These are phyloP conservation scores for Athalia cordata DNA, from an alignment of 2,888 invertebrate species.

Conservation along the genomic window DNA sequence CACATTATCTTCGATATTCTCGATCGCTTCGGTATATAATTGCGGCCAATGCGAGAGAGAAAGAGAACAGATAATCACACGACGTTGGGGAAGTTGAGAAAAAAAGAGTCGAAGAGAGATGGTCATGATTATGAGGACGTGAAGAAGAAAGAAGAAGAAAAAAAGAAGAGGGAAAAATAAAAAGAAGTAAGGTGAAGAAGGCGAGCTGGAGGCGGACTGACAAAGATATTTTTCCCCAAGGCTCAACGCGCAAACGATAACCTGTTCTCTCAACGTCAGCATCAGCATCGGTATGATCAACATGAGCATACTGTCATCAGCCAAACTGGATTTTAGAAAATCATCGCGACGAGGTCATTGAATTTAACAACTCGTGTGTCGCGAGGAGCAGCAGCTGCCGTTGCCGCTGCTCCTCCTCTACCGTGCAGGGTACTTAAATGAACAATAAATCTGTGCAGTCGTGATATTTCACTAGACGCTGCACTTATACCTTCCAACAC, in stretches of 20 bases:
- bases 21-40: too few species aligned
- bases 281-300: not conserved
- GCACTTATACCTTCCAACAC: not conserved
- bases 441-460: not conserved
- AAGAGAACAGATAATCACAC: too few species aligned
- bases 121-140: not conserved
- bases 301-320: conserved; percentile 42
- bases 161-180: conserved; percentile 14
- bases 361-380: conserved; percentile 23
- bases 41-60: too few species aligned
- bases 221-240: conserved; percentile 38
- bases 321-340: conserved; percentile 43
- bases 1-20: too few species aligned
- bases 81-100: too few species aligned
- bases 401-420: too few species aligned
- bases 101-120: not conserved
- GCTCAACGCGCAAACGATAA: conserved; percentile 38
- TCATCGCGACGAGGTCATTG: conserved; percentile 39
- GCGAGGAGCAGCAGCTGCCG: too few species aligned
- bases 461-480: not conserved
- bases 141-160: conserved; percentile 7
- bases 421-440: too few species aligned
- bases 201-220: conserved; percentile 40
- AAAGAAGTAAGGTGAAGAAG: conserved; percentile 26
- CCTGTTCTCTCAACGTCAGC: conserved; percentile 19